Evolutionary conservation across 2,113 vertebrate species (phyloP).

Genomic region (Calonectris borealis): DNA sequence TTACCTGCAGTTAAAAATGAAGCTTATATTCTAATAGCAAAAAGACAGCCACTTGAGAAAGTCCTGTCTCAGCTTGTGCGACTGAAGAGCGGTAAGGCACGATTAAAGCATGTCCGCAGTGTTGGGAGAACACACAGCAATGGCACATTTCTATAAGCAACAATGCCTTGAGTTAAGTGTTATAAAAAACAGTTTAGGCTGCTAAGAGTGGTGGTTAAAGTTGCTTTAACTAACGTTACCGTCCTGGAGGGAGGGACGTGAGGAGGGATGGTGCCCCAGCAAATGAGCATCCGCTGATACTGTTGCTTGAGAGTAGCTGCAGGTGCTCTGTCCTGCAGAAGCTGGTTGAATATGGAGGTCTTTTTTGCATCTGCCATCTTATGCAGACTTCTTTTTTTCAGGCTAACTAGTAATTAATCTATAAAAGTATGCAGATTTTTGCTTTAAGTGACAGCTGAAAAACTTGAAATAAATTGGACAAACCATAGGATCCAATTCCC

Average conservation of each 20-base stretch:
- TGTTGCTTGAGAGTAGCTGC: not conserved
- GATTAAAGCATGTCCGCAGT: not conserved
- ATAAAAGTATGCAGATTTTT: not conserved
- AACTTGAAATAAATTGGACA: not conserved
- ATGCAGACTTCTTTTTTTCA: not conserved
- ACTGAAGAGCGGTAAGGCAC: not conserved
- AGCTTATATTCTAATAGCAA: not conserved
- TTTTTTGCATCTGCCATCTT: not conserved
- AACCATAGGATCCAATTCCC: not conserved
- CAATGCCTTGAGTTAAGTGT: not conserved
- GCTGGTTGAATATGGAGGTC: not conserved
- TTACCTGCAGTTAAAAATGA: not conserved
- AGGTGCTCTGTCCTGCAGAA: not conserved
- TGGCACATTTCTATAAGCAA: not conserved
- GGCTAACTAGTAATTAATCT: not conserved
- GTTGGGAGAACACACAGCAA: not conserved
- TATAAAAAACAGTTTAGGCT: not conserved
- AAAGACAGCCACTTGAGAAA: not conserved
- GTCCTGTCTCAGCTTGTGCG: not conserved
- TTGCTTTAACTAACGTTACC: rapidly evolving
- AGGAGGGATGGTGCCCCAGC: not conserved
- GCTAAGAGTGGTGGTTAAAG: not conserved
- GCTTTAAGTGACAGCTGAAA: not conserved
- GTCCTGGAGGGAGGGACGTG: rapidly evolving
- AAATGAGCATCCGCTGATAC: not conserved